Conservation (phyloP, 2,113 vertebrate genomes). For the Mola mola region DNA sequence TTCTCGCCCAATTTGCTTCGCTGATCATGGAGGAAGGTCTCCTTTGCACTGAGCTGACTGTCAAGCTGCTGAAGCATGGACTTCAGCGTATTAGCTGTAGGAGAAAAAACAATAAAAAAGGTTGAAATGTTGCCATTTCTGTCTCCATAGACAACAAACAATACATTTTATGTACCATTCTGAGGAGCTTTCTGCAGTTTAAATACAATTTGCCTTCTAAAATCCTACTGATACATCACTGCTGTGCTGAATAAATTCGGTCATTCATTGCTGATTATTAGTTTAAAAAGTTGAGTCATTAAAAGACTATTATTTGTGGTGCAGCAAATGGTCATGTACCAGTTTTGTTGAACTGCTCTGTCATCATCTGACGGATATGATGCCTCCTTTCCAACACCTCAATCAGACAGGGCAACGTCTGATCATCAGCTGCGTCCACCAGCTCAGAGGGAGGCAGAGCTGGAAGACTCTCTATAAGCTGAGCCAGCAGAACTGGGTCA, state of each 20-base stretch:
- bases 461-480: conserved; percentile 87
- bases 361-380: conserved; percentile 82
- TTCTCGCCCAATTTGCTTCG: conserved; percentile 86
- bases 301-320: neutral
- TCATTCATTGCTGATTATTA: no score
- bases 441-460: conserved; percentile 87
- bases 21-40: conserved; percentile 84
- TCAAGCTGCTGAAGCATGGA: conserved; percentile 88
- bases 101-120: no score
- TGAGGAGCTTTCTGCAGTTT: no score
- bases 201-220: no score
- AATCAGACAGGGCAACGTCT: conserved; percentile 87
- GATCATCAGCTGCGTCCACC: conserved; percentile 87
- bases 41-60: conserved; percentile 80
- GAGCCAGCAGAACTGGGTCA: conserved; percentile 66
- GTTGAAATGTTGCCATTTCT: no score
- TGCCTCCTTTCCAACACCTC: conserved; percentile 89
- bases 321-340: conserved; percentile 69
- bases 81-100: conserved; percentile 77
- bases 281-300: no score
- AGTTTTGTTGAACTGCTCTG: conserved; percentile 84
- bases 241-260: neutral
- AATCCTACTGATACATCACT: no score
- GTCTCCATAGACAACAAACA: no score
- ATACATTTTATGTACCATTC: no score